Evolutionary conservation across 2,888 invertebrate genomes (phyloP), one percentile per base, ranked within the genome.

Genomic region (Pristionchus arcanus): DNA sequence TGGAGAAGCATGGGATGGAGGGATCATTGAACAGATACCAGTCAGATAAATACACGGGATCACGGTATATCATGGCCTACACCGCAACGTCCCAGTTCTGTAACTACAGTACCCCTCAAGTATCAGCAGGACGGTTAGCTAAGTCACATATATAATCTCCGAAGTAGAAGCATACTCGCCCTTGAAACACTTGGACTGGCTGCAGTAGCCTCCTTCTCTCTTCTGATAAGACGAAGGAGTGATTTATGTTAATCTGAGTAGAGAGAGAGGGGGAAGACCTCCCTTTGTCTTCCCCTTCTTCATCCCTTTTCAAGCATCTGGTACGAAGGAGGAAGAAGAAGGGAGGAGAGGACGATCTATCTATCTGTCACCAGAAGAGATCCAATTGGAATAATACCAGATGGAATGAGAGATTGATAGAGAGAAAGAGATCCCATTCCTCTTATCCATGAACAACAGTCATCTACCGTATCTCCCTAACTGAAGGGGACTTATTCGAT

Each of bases 191-290:
- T 5, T 42, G 4, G 25, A 74, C 42, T 74, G 71, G 34, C 71
- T 74, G 74, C 74, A 74, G 81, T 77, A 77, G 77, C 42, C 28
- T 71, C 74, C 21, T 37, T 34, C 74, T 34, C 74, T 49, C 81
- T 85, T 85, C 59, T 85, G 84, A 85, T 85, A 85, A 85, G 84
- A 85, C 59, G 1, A 1, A 21, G n/a, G 19, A 21, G 34, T 85
- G 84, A 85, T 85, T 85, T 85, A 85, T 85, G 84, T 59, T 85
- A 85, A 85, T 85, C 84, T 59, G 31, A 81, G 81, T 25, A 81
- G 81, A n/a, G 81, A 28, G 81, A 81, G 49, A 4, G 34, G 25
- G 42, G 31, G 83, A 83, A 28, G 59, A 59, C 84, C 84, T 34
- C 55, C 59, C 84, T 85, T 85, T 85, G 84, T 85, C 59, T 49